Evolutionary conservation across 2,113 vertebrate genomes (phyloP).

Genomic region (Oncorhynchus tshawytscha): DNA sequence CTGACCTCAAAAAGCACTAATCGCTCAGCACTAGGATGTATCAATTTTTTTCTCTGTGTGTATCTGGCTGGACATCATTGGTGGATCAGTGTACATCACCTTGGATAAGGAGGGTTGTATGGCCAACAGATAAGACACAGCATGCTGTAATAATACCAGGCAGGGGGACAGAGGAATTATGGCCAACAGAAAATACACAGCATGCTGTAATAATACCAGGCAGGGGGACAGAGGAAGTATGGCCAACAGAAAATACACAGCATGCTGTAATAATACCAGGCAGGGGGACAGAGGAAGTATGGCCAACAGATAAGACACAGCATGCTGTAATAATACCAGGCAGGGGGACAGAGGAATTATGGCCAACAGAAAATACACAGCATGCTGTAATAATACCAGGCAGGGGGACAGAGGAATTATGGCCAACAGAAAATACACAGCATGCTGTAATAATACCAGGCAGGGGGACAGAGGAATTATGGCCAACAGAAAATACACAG

Average conservation of each 20-base stretch:
- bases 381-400: background rate
- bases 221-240: background rate
- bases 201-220: background rate
- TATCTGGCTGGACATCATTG: no score
- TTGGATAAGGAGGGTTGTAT: background rate
- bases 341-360: background rate
- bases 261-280: background rate
- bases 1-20: no score
- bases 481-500: background rate
- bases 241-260: background rate
- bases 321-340: background rate
- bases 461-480: background rate
- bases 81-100: no score
- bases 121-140: background rate
- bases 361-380: background rate
- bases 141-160: background rate
- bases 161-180: background rate
- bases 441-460: background rate
- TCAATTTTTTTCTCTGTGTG: no score
- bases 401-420: background rate
- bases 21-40: no score
- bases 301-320: background rate
- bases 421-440: background rate
- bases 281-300: background rate
- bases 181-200: background rate